Evolutionary conservation across 1,140 invertebrate species (phyloP).

Genomic region (Drosophila sproati): DNA sequence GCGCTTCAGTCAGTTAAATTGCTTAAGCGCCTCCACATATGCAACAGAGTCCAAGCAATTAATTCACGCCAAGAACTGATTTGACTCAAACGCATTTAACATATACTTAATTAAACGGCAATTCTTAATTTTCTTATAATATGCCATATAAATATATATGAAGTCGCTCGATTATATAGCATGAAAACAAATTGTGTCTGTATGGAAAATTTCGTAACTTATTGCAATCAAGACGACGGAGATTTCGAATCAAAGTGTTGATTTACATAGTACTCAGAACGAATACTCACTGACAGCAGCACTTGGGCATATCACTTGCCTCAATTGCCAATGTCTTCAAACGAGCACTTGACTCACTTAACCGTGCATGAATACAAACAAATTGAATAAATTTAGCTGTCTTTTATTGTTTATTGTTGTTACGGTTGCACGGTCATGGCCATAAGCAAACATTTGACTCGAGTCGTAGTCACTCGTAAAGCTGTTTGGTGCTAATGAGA

Average conservation of each 20-base stretch:
- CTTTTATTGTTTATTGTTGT: constrained; percentile 19
- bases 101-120: no score
- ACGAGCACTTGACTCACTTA: constrained; percentile 68
- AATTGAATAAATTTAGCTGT: constrained; percentile 58
- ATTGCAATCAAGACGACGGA: constrained; percentile 12
- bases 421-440: constrained; percentile 12
- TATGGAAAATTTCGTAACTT: constrained; percentile 18
- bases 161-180: background rate
- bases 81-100: constrained; percentile 15
- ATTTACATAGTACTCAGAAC: background rate
- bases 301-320: constrained; percentile 54
- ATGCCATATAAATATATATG: background rate
- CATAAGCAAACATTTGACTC: constrained; percentile 6
- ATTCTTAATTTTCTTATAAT: no score
- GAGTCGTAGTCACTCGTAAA: constrained; percentile 22
- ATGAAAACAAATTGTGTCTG: background rate
- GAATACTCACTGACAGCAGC: background rate
- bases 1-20: constrained; percentile 23
- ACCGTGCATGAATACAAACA: constrained; percentile 60
- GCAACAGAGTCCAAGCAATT: constrained; percentile 30
- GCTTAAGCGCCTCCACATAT: constrained; percentile 8
- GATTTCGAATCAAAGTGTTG: background rate
- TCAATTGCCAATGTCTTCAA: constrained; percentile 56
- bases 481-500: constrained; percentile 56
- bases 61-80: constrained; percentile 10